Percentiles rank a stretch among this genome's conserved stretches.
Evolutionary conservation across 2,888 invertebrate genomes (phyloP).

Genomic region (Drosophila mercatorum): DNA sequence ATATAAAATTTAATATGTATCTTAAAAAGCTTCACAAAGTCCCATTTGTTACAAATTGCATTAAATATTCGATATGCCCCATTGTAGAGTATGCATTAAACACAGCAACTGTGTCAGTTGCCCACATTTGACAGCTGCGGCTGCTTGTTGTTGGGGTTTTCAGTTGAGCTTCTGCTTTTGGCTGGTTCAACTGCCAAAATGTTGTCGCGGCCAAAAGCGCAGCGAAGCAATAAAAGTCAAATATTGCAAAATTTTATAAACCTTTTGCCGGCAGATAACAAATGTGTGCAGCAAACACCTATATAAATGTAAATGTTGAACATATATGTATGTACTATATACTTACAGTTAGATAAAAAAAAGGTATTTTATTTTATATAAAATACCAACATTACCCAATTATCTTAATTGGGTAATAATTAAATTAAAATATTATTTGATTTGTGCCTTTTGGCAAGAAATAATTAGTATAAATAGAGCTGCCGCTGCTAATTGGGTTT

Average conservation of each 20-base stretch:
- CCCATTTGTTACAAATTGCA: not conserved
- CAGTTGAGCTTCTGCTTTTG: conserved; percentile 22
- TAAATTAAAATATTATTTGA: conserved; percentile 1
- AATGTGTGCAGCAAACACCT: not conserved
- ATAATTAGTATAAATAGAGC: conserved; percentile 1
- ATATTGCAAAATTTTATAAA: conserved; percentile 21
- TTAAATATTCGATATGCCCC: not conserved
- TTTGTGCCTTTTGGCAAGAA: not conserved
- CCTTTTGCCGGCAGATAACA: conserved; percentile 1
- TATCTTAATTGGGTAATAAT: conserved; percentile 1
- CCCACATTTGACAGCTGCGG: conserved; percentile 55
- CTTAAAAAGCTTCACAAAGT: no score
- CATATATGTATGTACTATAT: not conserved
- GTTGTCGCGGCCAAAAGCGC: conserved; percentile 44
- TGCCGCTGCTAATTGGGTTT: not conserved
- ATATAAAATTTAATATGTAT: no score
- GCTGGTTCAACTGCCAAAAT: conserved; percentile 54
- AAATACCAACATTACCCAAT: not conserved
- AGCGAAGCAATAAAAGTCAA: conserved; percentile 34
- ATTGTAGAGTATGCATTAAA: not conserved
- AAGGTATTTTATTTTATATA: not conserved
- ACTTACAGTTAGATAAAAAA: not conserved
- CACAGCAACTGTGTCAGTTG: conserved; percentile 8
- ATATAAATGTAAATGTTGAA: not conserved
- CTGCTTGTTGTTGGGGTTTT: conserved; percentile 20